Evolutionary conservation across 2,113 vertebrate species (phyloP).

Genomic region (Sphaerodactylus townsendi): DNA sequence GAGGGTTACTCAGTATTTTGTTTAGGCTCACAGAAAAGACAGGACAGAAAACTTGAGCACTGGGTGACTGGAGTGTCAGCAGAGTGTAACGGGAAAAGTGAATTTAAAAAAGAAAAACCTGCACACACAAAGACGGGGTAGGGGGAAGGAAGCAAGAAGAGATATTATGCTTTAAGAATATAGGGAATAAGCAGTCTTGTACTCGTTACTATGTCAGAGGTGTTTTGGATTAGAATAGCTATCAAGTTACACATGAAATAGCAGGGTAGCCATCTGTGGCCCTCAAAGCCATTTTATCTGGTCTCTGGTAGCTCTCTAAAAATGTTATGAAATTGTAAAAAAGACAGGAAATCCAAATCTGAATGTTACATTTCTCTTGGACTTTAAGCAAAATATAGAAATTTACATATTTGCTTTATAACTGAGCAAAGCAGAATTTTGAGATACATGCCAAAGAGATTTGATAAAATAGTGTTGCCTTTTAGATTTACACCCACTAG

Average conservation of each 20-base stretch:
- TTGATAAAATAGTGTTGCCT: background rate
- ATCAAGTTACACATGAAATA: background rate
- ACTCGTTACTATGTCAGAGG: background rate
- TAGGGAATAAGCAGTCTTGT: background rate
- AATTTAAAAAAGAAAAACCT: background rate
- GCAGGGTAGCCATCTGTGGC: background rate
- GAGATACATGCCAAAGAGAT: background rate
- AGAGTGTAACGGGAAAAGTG: background rate
- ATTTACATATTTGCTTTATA: background rate
- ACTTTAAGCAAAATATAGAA: background rate
- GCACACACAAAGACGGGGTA: background rate
- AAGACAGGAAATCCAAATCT: background rate
- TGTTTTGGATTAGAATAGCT: background rate
- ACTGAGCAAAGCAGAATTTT: too few relatives aligned
- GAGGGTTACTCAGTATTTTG: background rate
- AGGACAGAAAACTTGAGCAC: background rate
- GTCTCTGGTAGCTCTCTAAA: background rate
- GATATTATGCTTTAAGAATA: background rate
- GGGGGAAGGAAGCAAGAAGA: background rate
- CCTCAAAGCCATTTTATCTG: background rate
- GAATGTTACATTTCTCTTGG: background rate
- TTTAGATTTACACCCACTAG: background rate
- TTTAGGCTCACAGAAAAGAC: background rate
- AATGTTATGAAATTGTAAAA: background rate
- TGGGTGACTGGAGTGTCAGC: background rate